phyloP scores from a whole-genome alignment of 2,888 invertebrate species.

The Laspeyria flexula region DNA sequence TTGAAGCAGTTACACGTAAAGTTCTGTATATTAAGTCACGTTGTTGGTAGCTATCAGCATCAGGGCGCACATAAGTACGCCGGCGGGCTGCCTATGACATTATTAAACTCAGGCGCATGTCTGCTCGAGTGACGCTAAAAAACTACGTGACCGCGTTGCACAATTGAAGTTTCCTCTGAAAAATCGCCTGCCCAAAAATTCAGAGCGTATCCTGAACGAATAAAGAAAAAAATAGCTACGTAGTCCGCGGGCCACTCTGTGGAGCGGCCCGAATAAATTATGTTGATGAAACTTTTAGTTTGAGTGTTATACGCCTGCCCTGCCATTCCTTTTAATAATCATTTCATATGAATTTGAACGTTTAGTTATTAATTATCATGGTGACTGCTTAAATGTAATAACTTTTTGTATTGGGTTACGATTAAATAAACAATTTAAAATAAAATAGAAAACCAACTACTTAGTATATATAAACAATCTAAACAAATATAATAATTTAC shows the following conservation, averaged over 20 bases:
- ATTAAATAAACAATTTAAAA: too few relatives aligned
- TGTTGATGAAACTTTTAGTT: slow-evolving; percentile 79
- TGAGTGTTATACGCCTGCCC: slow-evolving; percentile 60
- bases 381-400: neutral
- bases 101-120: slow-evolving; percentile 81
- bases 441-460: too few relatives aligned
- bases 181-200: slow-evolving; percentile 70
- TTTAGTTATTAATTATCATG: slow-evolving; percentile 30
- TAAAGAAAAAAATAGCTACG: slow-evolving; percentile 71
- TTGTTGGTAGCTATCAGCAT: slow-evolving; percentile 42
- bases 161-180: slow-evolving; percentile 69
- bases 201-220: slow-evolving; percentile 67
- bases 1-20: slow-evolving; percentile 3
- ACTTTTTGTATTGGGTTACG: neutral
- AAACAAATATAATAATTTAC: too few relatives aligned
- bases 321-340: slow-evolving; percentile 58
- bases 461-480: too few relatives aligned
- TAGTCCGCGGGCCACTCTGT: slow-evolving; percentile 64
- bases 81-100: slow-evolving; percentile 69
- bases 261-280: slow-evolving; percentile 80
- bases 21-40: slow-evolving; percentile 46
- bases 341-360: slow-evolving; percentile 59
- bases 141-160: slow-evolving; percentile 80
- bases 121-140: slow-evolving; percentile 72
- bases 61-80: slow-evolving; percentile 35